Base-by-base conservation (phyloP, 2,113 vertebrate genomes). In the Zapus hudsonius region DNA sequence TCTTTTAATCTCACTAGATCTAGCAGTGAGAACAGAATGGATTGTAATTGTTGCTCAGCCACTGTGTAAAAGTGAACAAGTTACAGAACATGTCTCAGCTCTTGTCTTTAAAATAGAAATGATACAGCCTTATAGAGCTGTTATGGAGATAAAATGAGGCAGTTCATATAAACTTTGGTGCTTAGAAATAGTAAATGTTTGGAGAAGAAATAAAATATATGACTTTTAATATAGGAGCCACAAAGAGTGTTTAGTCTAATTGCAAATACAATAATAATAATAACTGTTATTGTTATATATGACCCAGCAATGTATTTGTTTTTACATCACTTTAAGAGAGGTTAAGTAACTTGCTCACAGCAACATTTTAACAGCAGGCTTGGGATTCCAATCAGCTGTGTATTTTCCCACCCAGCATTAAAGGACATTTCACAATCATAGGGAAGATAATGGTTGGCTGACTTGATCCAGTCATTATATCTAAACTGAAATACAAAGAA, bases 71-170 rank as follows among this genome's bases (percentile, higher is more conserved):
- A 80, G 36, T 69, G 29, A 69, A 44, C 27, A 70, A 93, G 67
- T 92, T 93, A 92, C 47, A 90, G n/a, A 92, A 92, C 27, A 22
- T 91, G 52, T 57, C 63, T 90, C 36, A 86, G n/a, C 23, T 67
- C 75, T 92, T 64, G 47, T 94, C n/a, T 95, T 89, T 92, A 94
- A 87, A 94, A 47, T 67, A 57, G 38, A 86, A 38, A 90, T n/a
- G 79, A 72, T 42, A 66, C 81, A 82, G 91, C 47, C 76, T 87
- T 82, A 87, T 29, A 87, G 69, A 88, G 7, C 52, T 94, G 82
- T 90, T 90, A 72, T 17, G 22, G 74, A 94, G 72, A n/a, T 69
- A 59, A 95, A 94, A 89, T 82, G 38, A 61, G 9, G 64, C 93
- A 57, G 15, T 78, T 92, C 86, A 36, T 89, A 61, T 76, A 73